Evolutionary conservation across 1,140 invertebrate genomes (phyloP).

Genomic region (Camponotus pennsylvanicus): DNA sequence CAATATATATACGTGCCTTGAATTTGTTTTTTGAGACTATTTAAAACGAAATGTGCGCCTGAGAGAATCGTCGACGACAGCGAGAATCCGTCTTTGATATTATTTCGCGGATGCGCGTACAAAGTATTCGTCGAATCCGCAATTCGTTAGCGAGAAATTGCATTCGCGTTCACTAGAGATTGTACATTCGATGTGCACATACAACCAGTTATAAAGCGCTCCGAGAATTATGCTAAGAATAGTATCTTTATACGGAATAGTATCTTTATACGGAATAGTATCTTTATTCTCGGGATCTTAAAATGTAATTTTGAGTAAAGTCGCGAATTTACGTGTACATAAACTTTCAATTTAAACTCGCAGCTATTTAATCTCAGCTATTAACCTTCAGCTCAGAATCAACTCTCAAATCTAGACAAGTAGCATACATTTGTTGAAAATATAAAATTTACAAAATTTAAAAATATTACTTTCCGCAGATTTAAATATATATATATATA

Average conservation of each 20-base stretch:
- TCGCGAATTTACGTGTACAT: background rate
- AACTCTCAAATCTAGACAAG: background rate
- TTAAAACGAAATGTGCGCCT: background rate
- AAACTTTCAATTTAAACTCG: constrained; percentile 22
- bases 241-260: background rate
- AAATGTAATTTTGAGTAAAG: constrained; percentile 21
- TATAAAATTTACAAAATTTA: background rate
- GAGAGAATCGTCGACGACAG: background rate
- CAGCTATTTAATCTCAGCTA: background rate
- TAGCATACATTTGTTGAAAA: background rate
- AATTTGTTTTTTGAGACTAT: constrained; percentile 30
- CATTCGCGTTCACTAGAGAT: background rate
- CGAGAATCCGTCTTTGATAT: constrained; percentile 8
- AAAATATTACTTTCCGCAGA: background rate
- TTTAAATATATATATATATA: constrained; percentile 18
- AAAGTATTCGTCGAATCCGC: background rate
- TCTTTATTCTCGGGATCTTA: background rate
- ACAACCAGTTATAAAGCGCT: background rate
- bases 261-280: background rate
- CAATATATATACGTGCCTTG: constrained; percentile 4
- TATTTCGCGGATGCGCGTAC: background rate
- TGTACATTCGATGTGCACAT: background rate
- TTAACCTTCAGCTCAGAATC: background rate
- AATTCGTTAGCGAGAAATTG: background rate
- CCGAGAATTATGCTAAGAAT: background rate